Conservation (phyloP, 1,140 invertebrate species). For the Lutraria rhynchaena region DNA sequence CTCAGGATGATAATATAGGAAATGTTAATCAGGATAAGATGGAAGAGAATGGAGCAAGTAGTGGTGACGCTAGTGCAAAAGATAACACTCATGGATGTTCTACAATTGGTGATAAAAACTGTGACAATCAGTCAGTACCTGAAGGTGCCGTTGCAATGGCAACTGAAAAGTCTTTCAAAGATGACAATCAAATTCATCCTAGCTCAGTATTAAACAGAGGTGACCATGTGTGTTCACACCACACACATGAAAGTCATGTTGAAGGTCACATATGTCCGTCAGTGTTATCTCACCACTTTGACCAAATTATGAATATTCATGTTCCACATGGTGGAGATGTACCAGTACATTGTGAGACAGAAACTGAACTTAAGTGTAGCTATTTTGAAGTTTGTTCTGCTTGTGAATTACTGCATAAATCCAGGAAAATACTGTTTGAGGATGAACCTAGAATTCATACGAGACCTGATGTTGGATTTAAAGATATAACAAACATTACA, state of each 20-base stretch:
- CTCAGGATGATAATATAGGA: not conserved
- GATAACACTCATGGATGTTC: slow-evolving; percentile 7
- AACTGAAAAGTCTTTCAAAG: slow-evolving; percentile 32
- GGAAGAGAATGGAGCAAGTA: slow-evolving; percentile 14
- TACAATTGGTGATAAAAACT: not conserved
- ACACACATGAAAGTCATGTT: slow-evolving; percentile 19
- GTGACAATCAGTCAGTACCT: slow-evolving; percentile 30
- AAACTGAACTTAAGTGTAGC: slow-evolving; percentile 49
- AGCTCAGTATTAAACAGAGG: slow-evolving; percentile 11
- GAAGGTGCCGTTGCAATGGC: slow-evolving; percentile 54
- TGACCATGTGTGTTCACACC: slow-evolving; percentile 34
- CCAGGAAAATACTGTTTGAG: slow-evolving; percentile 69
- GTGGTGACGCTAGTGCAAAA: not conserved
- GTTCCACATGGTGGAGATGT: slow-evolving; percentile 52
- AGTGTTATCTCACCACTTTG: slow-evolving; percentile 52
- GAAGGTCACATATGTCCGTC: slow-evolving; percentile 48
- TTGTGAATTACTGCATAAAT: slow-evolving; percentile 65
- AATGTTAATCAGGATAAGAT: not conserved
- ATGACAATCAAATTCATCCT: slow-evolving; percentile 6
- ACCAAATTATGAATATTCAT: slow-evolving; percentile 51
- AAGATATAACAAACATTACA: slow-evolving; percentile 64
- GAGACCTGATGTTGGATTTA: slow-evolving; percentile 57
- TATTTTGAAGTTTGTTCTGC: slow-evolving; percentile 65
- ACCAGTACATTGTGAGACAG: slow-evolving; percentile 39
- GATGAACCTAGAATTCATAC: slow-evolving; percentile 64